Base-by-base conservation (phyloP, 2,888 invertebrate species). In the Periphyllus acericola region DNA sequence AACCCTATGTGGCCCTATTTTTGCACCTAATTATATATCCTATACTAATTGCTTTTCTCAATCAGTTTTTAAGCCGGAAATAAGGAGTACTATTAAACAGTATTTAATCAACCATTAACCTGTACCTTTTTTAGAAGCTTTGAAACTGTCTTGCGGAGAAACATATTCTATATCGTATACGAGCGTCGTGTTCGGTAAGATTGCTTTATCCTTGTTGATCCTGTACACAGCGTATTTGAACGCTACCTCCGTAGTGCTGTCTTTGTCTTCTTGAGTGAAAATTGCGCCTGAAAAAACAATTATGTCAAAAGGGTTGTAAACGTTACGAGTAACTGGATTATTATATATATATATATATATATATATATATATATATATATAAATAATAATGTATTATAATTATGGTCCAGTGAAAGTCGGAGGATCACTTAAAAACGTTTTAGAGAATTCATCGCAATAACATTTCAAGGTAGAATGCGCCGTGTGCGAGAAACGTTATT, bases 171-270 rank as follows among this genome's bases (percentile, higher is more conserved):
- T 97, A 91, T 98, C 97, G 92, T 97, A 98, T n/a, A 97, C 95
- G 72, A 98, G 93, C 4, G 97, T 96, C 0, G 96, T 96, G 91
- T 97, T 96, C 0, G 97, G 96, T 87, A 98, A 93, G 29, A 98
- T 92, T 89, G 93, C 94, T 87, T 95, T 93, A 91, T 98, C 97
- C 91, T 97, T 96, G 92, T 98, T 98, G 91, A 98, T 96, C 90
- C 96, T 94, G 92, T 98, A 97, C 25, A 98, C 96, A 14, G 98
- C 98, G 93, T 97, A 98, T 91, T 97, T 97, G 92, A 98, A 98
- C 1, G 98, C 97, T 90, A 97, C 93, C 92, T 98, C 97, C 0
- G 96, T 94, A 89, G 96, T 96, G 90, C 96, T 96, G 90, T 96
- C 96, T 89, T 95, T 95, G 89, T 96, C 95, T 90, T 98, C 97